A percentile compares a stretch with the other conserved stretches of the same genome.
phyloP scores from a whole-genome alignment of 2,888 invertebrate species.

The Agrenia bidenticulata region DNA sequence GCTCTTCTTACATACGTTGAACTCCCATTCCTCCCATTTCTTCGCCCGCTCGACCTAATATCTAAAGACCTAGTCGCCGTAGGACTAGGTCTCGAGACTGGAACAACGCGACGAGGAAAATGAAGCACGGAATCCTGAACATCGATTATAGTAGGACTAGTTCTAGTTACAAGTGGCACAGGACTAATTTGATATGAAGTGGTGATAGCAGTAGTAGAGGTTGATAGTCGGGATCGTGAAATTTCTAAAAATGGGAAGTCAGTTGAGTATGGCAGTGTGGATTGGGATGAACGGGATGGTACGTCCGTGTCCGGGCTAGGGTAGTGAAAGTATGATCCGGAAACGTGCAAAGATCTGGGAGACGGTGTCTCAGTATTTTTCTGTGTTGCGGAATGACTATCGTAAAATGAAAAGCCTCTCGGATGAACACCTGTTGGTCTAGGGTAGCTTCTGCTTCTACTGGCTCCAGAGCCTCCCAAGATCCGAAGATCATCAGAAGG shows the following conservation, averaged over 20 bases:
- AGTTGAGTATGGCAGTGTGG: constrained; percentile 33
- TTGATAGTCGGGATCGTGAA: constrained; percentile 27
- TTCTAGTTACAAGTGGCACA: constrained; percentile 30
- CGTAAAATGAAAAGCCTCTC: constrained; percentile 23
- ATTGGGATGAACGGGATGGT: constrained; percentile 33
- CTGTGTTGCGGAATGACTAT: constrained; percentile 27
- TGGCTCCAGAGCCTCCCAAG: not conserved
- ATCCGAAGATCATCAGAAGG: constrained; percentile 21
- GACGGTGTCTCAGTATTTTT: constrained; percentile 45
- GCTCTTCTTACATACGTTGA: constrained; percentile 30
- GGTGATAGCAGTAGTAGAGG: constrained; percentile 29
- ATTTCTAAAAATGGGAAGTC: constrained; percentile 29
- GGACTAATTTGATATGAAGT: constrained; percentile 23
- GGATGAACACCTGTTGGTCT: constrained; percentile 3
- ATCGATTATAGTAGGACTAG: constrained; percentile 28
- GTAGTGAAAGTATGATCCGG: constrained; percentile 47
- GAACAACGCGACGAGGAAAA: not conserved
- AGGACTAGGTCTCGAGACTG: not conserved
- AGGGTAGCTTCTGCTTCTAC: not conserved
- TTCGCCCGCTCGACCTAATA: not conserved
- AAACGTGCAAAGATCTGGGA: constrained; percentile 38
- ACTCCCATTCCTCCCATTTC: not conserved
- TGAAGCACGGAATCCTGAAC: not conserved
- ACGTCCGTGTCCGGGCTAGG: constrained; percentile 45
- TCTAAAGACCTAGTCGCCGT: not conserved